Conservation (phyloP, 2,113 vertebrate species). For the Perca flavescens region DNA sequence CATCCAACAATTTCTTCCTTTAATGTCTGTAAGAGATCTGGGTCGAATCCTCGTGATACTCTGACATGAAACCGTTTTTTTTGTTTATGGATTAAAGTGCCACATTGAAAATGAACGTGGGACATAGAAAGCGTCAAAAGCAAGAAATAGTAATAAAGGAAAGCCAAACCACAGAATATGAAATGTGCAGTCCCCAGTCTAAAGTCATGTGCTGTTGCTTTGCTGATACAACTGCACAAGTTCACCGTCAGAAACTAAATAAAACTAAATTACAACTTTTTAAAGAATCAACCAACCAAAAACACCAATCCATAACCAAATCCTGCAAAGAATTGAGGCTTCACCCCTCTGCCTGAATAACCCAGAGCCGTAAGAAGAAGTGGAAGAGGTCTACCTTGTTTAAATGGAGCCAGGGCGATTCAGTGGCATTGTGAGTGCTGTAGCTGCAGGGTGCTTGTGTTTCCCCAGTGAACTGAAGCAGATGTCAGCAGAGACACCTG, state of each 20-base stretch:
- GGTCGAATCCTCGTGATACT: slow-evolving; percentile 67
- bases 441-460: slow-evolving; percentile 74
- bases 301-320: slow-evolving; percentile 2
- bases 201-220: not conserved
- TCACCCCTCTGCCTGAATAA: not conserved
- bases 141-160: not conserved
- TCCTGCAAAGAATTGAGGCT: slow-evolving; percentile 1
- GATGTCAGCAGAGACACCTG: slow-evolving; percentile 83
- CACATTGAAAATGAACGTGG: slow-evolving; percentile 22
- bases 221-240: not conserved
- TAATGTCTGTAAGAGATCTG: slow-evolving; percentile 75
- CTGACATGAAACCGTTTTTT: slow-evolving; percentile 34
- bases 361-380: slow-evolving; percentile 36
- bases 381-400: slow-evolving; percentile 72
- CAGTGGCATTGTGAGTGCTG: slow-evolving; percentile 67
- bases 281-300: not conserved
- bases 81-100: slow-evolving; percentile 30
- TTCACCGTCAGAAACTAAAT: not conserved
- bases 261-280: not conserved
- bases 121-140: slow-evolving; percentile 22
- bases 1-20: slow-evolving; percentile 64
- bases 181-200: not conserved
- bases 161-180: not conserved
- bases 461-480: slow-evolving; percentile 81
- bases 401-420: slow-evolving; percentile 60